A percentile compares a stretch with the other conserved stretches of the same genome.
These are phyloP conservation scores for Eremobia ochroleuca DNA, from an alignment of 2,888 invertebrate species.

Conservation along the genomic window DNA sequence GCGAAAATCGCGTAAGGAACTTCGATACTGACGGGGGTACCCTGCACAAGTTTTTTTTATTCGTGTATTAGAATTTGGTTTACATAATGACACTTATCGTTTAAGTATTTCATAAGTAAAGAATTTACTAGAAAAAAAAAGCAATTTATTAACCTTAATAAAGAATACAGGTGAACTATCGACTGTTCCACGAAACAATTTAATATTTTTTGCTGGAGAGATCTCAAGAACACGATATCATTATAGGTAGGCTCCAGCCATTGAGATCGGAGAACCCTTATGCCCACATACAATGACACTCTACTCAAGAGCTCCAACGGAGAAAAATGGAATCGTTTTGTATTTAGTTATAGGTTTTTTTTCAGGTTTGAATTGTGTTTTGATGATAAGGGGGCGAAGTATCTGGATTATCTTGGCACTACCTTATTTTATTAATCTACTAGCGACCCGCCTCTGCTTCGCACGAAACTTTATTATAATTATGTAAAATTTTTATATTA, in stretches of 20 bases:
- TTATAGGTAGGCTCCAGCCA: constrained; percentile 62
- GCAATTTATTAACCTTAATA: not conserved
- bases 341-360: constrained; percentile 56
- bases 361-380: constrained; percentile 15
- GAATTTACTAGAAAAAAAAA: not conserved
- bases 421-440: not conserved
- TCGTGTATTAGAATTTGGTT: not conserved
- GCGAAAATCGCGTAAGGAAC: too few species aligned
- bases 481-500: too few species aligned
- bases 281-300: constrained; percentile 60
- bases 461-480: not conserved
- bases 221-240: constrained; percentile 55
- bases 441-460: not conserved
- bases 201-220: constrained; percentile 55
- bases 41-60: not conserved
- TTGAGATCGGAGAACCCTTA: constrained; percentile 62
- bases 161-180: constrained; percentile 22
- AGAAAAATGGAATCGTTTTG: constrained; percentile 66
- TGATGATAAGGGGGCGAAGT: not conserved
- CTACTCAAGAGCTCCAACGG: constrained; percentile 55
- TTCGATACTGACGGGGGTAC: not conserved
- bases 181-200: constrained; percentile 52
- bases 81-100: not conserved
- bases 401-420: not conserved
- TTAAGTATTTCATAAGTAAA: not conserved